Percentiles rank a stretch among this genome's conserved stretches.
phyloP scores from a whole-genome alignment of 2,797 vertebrate species.

The Microctenopoma lineatum region DNA sequence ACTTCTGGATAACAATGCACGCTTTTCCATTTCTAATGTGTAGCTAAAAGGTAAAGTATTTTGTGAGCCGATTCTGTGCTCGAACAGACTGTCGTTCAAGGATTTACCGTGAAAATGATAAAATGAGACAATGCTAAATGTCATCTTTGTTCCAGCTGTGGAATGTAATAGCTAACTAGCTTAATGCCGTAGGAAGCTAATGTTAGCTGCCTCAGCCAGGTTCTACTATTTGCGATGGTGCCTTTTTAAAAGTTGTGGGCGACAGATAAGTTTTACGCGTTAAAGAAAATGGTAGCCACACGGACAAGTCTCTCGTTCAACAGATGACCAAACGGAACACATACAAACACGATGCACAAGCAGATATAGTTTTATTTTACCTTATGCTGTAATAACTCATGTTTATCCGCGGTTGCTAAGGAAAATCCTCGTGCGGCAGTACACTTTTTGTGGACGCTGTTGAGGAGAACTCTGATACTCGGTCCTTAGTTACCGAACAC shows the following conservation, averaged over 20 bases:
- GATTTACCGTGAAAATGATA: neutral
- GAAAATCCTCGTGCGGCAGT: conserved; percentile 65
- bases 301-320: neutral
- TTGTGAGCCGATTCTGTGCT: neutral
- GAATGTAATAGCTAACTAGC: conserved; percentile 25
- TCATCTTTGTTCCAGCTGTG: conserved; percentile 1
- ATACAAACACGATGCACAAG: neutral
- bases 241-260: conserved; percentile 72
- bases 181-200: conserved; percentile 55
- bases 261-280: conserved; percentile 49
- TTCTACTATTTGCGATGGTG: conserved; percentile 31
- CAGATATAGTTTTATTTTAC: conserved; percentile 65
- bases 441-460: conserved; percentile 55
- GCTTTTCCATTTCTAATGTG: neutral
- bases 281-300: conserved; percentile 1
- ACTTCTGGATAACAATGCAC: neutral
- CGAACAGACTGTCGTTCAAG: too few relatives aligned
- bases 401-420: conserved; percentile 87
- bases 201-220: conserved; percentile 51
- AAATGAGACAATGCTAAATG: neutral
- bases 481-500: conserved; percentile 78
- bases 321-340: neutral
- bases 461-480: conserved; percentile 51
- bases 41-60: neutral
- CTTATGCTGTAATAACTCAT: conserved; percentile 89